Percentiles rank a stretch among this genome's conserved stretches.
Conservation (phyloP, 2,113 vertebrate species). For the Seriola aureovittata region DNA sequence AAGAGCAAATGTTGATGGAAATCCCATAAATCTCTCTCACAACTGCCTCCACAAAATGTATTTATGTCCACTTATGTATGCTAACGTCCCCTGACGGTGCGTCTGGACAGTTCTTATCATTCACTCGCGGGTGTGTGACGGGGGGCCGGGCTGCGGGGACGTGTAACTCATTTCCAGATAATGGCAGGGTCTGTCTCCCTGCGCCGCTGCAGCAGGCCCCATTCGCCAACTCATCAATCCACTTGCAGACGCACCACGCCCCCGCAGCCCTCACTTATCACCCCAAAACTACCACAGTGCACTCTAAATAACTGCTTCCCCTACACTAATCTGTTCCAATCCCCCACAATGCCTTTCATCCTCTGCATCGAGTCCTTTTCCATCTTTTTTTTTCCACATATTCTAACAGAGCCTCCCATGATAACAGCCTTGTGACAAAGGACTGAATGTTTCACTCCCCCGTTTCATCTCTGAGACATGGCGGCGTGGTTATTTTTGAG, state of each 20-base stretch:
- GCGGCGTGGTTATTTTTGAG: slow-evolving; percentile 27
- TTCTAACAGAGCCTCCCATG: slow-evolving; percentile 45
- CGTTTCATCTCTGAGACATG: slow-evolving; percentile 30
- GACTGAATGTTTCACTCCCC: slow-evolving; percentile 17
- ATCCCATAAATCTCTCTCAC: too few species aligned
- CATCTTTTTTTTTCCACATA: slow-evolving; percentile 27
- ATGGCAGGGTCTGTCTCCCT: slow-evolving; percentile 72
- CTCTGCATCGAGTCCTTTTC: slow-evolving; percentile 41
- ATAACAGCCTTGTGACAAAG: slow-evolving; percentile 45
- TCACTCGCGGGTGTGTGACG: slow-evolving; percentile 44
- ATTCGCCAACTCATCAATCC: slow-evolving; percentile 75
- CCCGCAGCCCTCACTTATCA: slow-evolving; percentile 72
- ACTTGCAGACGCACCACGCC: slow-evolving; percentile 56
- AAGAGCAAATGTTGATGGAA: too few species aligned
- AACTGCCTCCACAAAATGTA: not conserved
- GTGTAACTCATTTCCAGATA: slow-evolving; percentile 78
- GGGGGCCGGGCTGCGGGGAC: slow-evolving; percentile 24
- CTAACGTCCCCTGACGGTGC: not conserved
- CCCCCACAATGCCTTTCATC: slow-evolving; percentile 63
- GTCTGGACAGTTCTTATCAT: slow-evolving; percentile 56
- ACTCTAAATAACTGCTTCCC: slow-evolving; percentile 73
- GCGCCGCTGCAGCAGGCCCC: slow-evolving; percentile 24
- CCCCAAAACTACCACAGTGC: slow-evolving; percentile 56
- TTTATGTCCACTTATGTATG: slow-evolving; percentile 28
- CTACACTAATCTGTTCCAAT: slow-evolving; percentile 68